A percentile compares a stretch with the other conserved stretches of the same genome.
Conservation (phyloP, 2,888 invertebrate genomes). For the Athalia rosae region DNA sequence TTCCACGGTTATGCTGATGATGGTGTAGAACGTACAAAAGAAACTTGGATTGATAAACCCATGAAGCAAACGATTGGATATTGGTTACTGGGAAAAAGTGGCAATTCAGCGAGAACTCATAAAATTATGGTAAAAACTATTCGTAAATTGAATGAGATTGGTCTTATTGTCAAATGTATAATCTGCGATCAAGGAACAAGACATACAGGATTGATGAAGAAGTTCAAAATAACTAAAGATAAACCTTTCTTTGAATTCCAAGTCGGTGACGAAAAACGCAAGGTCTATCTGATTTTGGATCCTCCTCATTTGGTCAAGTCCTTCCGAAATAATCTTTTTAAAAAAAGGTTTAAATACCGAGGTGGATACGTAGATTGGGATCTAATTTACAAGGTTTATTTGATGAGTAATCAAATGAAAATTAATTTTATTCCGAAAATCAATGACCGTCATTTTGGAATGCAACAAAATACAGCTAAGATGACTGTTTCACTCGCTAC, state of each 20-base stretch:
- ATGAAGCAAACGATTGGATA: conserved; percentile 31
- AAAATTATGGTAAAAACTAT: conserved; percentile 1
- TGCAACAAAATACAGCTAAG: background rate
- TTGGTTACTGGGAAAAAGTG: conserved; percentile 30
- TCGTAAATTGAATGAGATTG: background rate
- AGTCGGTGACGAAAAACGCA: conserved; percentile 22
- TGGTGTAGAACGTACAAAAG: background rate
- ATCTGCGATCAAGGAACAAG: conserved; percentile 39
- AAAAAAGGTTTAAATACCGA: conserved; percentile 22
- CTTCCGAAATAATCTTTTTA: conserved; percentile 30
- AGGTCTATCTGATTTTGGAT: conserved; percentile 36
- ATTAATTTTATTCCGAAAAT: conserved; percentile 15
- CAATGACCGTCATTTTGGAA: background rate
- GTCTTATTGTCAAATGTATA: conserved; percentile 21
- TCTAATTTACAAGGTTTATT: conserved; percentile 5
- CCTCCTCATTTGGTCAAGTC: conserved; percentile 43
- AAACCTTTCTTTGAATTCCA: conserved; percentile 26
- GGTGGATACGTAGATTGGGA: conserved; percentile 37
- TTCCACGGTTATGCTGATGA: conserved; percentile 16
- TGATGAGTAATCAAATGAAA: background rate
- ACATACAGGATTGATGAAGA: conserved; percentile 32
- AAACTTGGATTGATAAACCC: conserved; percentile 34
- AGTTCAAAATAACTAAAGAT: background rate
- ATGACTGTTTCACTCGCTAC: conserved; percentile 41
- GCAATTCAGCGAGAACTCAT: conserved; percentile 16